Evolutionary conservation across 2,113 vertebrate genomes (phyloP), one percentile per base, ranked within the genome.

Genomic region (Ictalurus punctatus): DNA sequence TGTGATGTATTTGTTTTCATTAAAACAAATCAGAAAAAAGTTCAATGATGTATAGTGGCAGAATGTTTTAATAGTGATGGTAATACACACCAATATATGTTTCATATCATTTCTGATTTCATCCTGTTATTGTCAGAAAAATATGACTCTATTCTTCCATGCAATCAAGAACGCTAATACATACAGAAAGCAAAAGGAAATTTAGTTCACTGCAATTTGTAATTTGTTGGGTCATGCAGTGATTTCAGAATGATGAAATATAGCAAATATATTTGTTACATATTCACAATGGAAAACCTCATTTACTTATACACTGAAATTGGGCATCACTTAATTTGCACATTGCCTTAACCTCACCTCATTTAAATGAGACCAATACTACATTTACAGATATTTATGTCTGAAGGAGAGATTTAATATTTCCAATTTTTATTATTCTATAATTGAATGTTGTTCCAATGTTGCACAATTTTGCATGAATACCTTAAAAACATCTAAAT

Each of bases 1-100:
- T 56, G 54, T 56, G 54, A 56, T 56, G 13, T 56, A 56, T 56
- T 56, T 56, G 14, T 58, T 58, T 58, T 58, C 56, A 58, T 58
- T 58, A 37, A 74, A 74, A 40, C 16, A 74, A 74, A 74, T 21
- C 30, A 52, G 10, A 65, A 67, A 83, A 56, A 88, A 83, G n/a
- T 56, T 23, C 44, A 19, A 73, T 78, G 34, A 67, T 83, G 69
- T 78, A 87, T 52, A 23, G 3, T 78, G 30, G 9, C 34, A 40
- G 48, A 58, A 67, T 19, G 40, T 40, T 67, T 81, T 21, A 76
- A 76, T 25, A 25, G 21, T 25, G 4, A 3, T 40, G 12, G 17
- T 17, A 69, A 34, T 7, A 25, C 73, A 69, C 59, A 90, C 16
- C 8, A 27, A 65, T 12, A 69, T 69, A 34, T 74, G 34, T 74